phyloP scores from a whole-genome alignment of 2,797 vertebrate genomes.

The Dallia pectoralis region DNA sequence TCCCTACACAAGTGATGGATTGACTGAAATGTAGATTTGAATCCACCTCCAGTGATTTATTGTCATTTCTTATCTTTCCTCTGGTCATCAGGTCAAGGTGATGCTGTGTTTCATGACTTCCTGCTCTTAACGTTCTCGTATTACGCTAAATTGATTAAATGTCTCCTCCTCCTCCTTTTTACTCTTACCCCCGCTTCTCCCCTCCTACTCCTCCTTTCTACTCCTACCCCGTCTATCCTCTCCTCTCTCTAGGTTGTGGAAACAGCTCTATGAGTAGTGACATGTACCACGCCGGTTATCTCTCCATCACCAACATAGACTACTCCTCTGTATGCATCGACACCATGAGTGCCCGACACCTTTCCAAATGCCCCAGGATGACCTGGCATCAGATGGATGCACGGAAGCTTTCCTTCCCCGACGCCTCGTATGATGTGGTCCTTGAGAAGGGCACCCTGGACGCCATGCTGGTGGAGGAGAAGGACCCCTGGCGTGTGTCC shows the following conservation, averaged over 20 bases:
- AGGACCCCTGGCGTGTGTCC: constrained; percentile 81
- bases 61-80: background rate
- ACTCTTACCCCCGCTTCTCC: background rate
- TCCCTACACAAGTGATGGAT: background rate
- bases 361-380: constrained; percentile 69
- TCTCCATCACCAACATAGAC: constrained; percentile 85
- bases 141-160: background rate
- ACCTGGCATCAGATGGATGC: constrained; percentile 89
- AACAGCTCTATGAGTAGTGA: constrained; percentile 87
- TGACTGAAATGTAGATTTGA: background rate
- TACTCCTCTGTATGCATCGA: constrained; percentile 86
- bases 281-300: constrained; percentile 79
- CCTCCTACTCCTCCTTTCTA: too few species aligned
- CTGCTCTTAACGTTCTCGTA: background rate
- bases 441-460: constrained; percentile 91
- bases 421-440: constrained; percentile 80
- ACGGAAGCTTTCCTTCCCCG: constrained; percentile 75
- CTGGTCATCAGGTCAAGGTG: background rate
- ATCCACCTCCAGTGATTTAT: background rate
- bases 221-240: background rate
- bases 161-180: background rate
- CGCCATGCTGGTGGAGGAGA: constrained; percentile 85
- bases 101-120: background rate
- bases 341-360: constrained; percentile 76
- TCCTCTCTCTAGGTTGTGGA: constrained; percentile 79